These are phyloP conservation scores for Taxidea taxus DNA, from an alignment of 2,113 vertebrate genomes.

Conservation along the genomic window DNA sequence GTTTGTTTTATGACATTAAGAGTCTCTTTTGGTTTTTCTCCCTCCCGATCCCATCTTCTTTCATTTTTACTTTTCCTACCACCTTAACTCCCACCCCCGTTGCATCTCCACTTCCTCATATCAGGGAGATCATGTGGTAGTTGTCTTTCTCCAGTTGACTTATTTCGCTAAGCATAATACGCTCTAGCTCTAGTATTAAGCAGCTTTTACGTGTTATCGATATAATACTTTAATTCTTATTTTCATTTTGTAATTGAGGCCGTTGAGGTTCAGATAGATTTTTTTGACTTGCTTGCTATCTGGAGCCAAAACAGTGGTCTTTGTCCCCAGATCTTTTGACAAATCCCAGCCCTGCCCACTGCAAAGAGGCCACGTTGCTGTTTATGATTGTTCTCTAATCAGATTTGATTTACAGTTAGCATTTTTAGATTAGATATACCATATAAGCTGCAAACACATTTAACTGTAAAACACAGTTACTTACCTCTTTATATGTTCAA, in stretches of 20 bases:
- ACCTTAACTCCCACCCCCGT: too few relatives aligned
- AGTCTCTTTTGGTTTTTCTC: too few relatives aligned
- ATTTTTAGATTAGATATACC: background rate
- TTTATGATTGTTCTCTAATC: background rate
- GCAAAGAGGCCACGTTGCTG: background rate
- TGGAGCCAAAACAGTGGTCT: background rate
- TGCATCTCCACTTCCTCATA: too few relatives aligned
- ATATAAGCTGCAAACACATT: background rate
- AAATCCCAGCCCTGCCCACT: background rate
- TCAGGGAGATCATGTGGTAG: too few relatives aligned
- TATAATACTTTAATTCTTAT: background rate
- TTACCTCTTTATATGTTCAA: constrained; percentile 7
- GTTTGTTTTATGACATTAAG: too few relatives aligned
- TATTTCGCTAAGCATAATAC: too few relatives aligned
- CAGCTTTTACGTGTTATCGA: background rate
- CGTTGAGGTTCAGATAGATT: background rate
- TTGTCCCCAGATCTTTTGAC: background rate
- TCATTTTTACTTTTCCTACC: too few relatives aligned
- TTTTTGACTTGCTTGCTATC: background rate
- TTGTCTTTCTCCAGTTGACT: too few relatives aligned
- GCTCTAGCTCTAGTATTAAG: too few relatives aligned
- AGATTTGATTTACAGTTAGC: background rate
- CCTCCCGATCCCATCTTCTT: too few relatives aligned
- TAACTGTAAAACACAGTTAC: too few relatives aligned
- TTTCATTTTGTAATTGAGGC: background rate